A percentile compares a stretch with the other conserved stretches of the same genome.
phyloP scores from a whole-genome alignment of 2,113 vertebrate genomes.

The Pyxicephalus adspersus region DNA sequence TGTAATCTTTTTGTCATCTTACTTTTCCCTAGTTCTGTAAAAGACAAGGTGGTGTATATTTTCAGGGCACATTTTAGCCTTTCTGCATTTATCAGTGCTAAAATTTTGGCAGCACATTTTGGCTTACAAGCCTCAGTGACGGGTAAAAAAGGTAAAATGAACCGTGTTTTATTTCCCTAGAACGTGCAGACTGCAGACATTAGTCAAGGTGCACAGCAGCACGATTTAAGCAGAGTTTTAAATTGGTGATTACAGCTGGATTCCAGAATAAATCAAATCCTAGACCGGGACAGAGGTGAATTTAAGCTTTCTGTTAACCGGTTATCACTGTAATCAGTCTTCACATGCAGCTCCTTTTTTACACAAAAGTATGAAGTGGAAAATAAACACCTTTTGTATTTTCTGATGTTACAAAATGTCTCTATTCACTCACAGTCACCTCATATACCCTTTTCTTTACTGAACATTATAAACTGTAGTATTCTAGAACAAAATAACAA shows the following conservation, averaged over 20 bases:
- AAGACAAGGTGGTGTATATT: neutral
- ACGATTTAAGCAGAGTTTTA: neutral
- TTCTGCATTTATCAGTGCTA: constrained; percentile 22
- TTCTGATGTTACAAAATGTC: neutral
- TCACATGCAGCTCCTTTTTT: neutral
- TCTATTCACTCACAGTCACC: neutral
- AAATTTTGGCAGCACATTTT: constrained; percentile 26
- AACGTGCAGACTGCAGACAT: neutral
- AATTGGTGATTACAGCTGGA: neutral
- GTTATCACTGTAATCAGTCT: constrained; percentile 24
- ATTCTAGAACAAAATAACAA: neutral
- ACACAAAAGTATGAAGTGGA: constrained; percentile 1
- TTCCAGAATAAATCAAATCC: neutral
- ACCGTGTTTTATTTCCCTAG: constrained; percentile 21
- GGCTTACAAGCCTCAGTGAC: neutral
- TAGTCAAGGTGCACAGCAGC: neutral
- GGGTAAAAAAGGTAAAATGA: constrained; percentile 11
- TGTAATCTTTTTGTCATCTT: constrained; percentile 25
- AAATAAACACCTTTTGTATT: constrained; percentile 24
- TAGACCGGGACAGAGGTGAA: neutral
- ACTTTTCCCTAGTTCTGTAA: constrained; percentile 15
- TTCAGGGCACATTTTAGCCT: constrained; percentile 32
- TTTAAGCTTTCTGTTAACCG: neutral
- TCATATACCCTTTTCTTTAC: neutral
- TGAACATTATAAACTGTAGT: neutral